Evolutionary conservation across 2,888 invertebrate genomes (phyloP).

Genomic region (Zygaena filipendulae): DNA sequence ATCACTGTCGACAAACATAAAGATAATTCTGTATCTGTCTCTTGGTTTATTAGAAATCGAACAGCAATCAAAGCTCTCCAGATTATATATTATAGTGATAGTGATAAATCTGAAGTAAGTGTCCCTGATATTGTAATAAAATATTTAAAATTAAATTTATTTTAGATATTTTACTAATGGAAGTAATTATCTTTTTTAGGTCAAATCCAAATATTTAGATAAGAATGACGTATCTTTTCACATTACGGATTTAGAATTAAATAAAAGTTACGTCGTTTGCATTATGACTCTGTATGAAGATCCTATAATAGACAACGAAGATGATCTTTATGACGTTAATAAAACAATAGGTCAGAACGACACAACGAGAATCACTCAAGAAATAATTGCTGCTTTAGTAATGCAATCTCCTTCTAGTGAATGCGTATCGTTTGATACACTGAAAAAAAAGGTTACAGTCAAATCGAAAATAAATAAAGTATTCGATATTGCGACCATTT

Average conservation of each 20-base stretch:
- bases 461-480: constrained; percentile 37
- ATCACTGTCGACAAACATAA: constrained; percentile 88
- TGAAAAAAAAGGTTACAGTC: constrained; percentile 30
- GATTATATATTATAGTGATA: constrained; percentile 78
- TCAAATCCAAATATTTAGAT: constrained; percentile 46
- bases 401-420: constrained; percentile 53
- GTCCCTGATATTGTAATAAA: no score
- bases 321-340: constrained; percentile 29
- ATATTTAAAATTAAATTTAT: constrained; percentile 1
- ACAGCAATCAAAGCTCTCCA: constrained; percentile 85
- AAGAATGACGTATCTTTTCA: constrained; percentile 43
- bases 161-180: constrained; percentile 13
- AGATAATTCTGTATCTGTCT: constrained; percentile 85
- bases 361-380: constrained; percentile 40
- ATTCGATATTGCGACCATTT: constrained; percentile 36
- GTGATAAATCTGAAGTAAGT: constrained; percentile 36
- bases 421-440: constrained; percentile 53
- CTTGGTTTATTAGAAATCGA: constrained; percentile 91
- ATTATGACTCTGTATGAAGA: constrained; percentile 45
- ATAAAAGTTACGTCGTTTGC: constrained; percentile 49
- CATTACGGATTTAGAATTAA: constrained; percentile 38
- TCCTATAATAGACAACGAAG: constrained; percentile 27
- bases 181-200: constrained; percentile 31
- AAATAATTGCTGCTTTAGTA: constrained; percentile 40
- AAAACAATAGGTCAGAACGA: constrained; percentile 32